Conservation (phyloP, 2,888 invertebrate genomes). For the Masnerella sp. region DNA sequence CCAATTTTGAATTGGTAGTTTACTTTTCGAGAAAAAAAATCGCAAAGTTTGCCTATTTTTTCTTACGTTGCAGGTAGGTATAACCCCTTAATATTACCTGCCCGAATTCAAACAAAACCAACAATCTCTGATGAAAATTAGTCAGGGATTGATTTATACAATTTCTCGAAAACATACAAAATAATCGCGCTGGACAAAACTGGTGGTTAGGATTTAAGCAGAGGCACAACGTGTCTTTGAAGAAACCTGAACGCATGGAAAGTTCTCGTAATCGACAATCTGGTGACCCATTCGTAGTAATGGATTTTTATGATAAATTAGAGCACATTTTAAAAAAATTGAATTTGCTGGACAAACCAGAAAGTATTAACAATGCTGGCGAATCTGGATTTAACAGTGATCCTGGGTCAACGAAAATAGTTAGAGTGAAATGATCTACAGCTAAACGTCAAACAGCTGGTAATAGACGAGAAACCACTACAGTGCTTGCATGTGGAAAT, state of each 20-base stretch:
- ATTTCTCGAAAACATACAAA: no score
- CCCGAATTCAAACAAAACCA: no score
- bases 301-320: constrained; percentile 25
- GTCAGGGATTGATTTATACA: no score
- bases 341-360: constrained; percentile 28
- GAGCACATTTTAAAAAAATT: constrained; percentile 4
- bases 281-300: constrained; percentile 19
- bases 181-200: constrained; percentile 12
- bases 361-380: constrained; percentile 4
- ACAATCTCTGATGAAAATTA: no score
- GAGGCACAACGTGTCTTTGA: constrained; percentile 7
- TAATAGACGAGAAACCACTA: constrained; percentile 13
- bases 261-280: constrained; percentile 12
- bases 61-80: no score
- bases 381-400: constrained; percentile 1
- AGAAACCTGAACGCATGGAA: constrained; percentile 14
- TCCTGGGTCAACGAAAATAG: constrained; percentile 5
- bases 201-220: constrained; percentile 12
- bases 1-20: no score
- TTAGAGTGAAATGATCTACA: constrained; percentile 7
- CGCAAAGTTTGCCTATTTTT: no score
- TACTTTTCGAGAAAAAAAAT: no score
- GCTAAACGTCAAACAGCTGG: constrained; percentile 26
- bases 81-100: no score
- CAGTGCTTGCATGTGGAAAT: constrained; percentile 25